Evolutionary conservation across 2,113 vertebrate genomes (phyloP).

Genomic region (Cyanoderma ruficeps): DNA sequence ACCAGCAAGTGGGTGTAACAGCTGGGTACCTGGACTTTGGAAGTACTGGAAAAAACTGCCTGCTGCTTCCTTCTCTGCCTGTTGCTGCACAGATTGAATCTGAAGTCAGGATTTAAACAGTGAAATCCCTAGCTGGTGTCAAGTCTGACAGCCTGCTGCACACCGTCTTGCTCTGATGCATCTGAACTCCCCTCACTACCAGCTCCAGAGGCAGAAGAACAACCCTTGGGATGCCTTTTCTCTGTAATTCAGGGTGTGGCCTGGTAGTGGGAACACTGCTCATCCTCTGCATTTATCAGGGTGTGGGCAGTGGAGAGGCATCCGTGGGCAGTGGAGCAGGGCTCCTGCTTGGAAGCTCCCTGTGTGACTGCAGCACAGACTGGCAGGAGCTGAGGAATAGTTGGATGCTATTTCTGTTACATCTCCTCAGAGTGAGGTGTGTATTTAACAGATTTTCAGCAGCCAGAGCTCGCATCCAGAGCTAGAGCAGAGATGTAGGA

Average conservation of each 20-base stretch:
- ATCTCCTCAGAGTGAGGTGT: neutral
- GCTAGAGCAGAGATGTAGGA: neutral
- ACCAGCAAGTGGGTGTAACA: constrained; percentile 54
- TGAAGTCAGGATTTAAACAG: constrained; percentile 56
- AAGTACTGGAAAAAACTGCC: constrained; percentile 33
- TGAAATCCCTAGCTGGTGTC: constrained; percentile 57
- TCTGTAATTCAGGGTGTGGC: neutral
- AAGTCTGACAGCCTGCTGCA: constrained; percentile 50
- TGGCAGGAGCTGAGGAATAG: neutral
- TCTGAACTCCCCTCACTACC: neutral
- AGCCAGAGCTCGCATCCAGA: constrained; percentile 9
- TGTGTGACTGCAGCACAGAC: neutral
- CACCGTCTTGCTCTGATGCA: constrained; percentile 11
- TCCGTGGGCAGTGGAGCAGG: neutral
- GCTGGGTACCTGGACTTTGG: constrained; percentile 64
- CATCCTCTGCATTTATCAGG: neutral
- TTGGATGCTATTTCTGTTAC: neutral
- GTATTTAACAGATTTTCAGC: constrained; percentile 22
- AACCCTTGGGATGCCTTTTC: neutral
- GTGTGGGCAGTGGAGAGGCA: neutral
- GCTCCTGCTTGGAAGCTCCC: neutral
- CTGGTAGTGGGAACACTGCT: neutral
- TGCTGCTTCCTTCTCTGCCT: constrained; percentile 51
- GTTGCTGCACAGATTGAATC: constrained; percentile 54
- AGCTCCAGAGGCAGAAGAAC: neutral